Percentiles rank a stretch among this genome's conserved stretches.
Evolutionary conservation across 2,888 invertebrate species (phyloP).

Genomic region (Drosophila cyrtoloma): DNA sequence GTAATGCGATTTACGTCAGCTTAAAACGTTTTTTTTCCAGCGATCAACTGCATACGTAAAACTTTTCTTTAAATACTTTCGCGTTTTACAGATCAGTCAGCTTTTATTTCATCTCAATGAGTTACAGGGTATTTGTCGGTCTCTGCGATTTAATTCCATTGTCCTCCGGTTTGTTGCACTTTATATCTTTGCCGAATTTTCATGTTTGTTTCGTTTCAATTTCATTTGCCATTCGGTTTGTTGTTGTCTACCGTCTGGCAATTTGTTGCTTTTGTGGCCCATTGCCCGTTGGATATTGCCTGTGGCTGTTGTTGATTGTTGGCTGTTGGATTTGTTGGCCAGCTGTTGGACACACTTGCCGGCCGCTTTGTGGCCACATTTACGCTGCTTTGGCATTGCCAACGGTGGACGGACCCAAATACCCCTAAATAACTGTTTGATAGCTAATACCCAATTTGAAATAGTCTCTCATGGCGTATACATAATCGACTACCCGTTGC

Average conservation of each 20-base stretch:
- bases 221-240: conserved; percentile 58
- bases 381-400: conserved; percentile 41
- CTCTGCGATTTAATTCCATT: not conserved
- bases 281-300: conserved; percentile 28
- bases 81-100: not conserved
- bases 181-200: conserved; percentile 57
- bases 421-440: conserved; percentile 59
- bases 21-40: not conserved
- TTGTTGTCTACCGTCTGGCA: conserved; percentile 54
- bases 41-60: not conserved
- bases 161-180: conserved; percentile 37
- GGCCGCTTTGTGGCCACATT: conserved; percentile 73
- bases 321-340: conserved; percentile 45
- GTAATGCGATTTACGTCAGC: not conserved
- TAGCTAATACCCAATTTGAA: conserved; percentile 46
- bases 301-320: conserved; percentile 9
- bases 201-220: conserved; percentile 67
- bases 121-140: conserved; percentile 23
- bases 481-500: not conserved
- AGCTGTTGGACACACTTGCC: conserved; percentile 65
- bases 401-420: conserved; percentile 29
- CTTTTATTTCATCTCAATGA: not conserved
- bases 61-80: not conserved
- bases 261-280: conserved; percentile 59
- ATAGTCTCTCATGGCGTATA: conserved; percentile 15